Percentiles rank a stretch among this genome's conserved stretches.
Conservation (phyloP, 2,113 vertebrate species). For the Rhinopithecus roxellana region DNA sequence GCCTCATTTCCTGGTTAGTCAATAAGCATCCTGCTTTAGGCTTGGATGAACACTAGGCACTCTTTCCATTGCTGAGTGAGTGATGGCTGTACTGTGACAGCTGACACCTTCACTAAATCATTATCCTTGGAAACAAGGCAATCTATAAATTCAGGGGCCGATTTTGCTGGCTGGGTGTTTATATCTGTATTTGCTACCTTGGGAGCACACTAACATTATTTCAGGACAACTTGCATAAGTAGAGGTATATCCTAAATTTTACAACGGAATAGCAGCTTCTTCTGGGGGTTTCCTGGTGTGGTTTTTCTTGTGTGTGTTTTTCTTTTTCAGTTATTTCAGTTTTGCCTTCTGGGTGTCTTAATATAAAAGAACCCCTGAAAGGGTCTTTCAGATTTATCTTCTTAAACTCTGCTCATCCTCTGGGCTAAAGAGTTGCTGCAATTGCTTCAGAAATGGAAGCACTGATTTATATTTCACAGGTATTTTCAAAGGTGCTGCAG, state of each 20-base stretch:
- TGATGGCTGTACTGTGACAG: constrained; percentile 31
- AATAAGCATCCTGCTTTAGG: not conserved
- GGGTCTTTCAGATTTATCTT: not conserved
- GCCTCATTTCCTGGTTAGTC: constrained; percentile 31
- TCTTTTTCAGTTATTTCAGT: not conserved
- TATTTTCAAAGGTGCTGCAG: not conserved
- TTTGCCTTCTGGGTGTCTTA: not conserved
- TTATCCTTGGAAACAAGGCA: constrained; percentile 54
- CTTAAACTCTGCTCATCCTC: not conserved
- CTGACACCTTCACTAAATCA: constrained; percentile 15
- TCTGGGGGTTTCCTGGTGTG: not conserved
- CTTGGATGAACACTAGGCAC: not conserved
- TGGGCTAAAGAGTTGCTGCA: not conserved
- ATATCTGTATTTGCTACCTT: not conserved
- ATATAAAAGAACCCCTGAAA: constrained; percentile 32
- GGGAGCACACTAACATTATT: constrained; percentile 10
- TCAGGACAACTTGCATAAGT: not conserved
- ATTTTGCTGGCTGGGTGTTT: constrained; percentile 11
- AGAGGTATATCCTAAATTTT: not conserved
- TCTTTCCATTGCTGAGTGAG: not conserved
- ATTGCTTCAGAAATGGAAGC: constrained; percentile 34
- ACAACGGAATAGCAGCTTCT: not conserved
- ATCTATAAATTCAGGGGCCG: constrained; percentile 19
- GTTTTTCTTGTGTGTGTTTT: too few relatives aligned
- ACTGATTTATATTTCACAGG: not conserved